Percentiles rank a stretch among this genome's conserved stretches.
These are phyloP conservation scores for Prunella fulvescens DNA, from an alignment of 2,113 vertebrate genomes.

Conservation along the genomic window DNA sequence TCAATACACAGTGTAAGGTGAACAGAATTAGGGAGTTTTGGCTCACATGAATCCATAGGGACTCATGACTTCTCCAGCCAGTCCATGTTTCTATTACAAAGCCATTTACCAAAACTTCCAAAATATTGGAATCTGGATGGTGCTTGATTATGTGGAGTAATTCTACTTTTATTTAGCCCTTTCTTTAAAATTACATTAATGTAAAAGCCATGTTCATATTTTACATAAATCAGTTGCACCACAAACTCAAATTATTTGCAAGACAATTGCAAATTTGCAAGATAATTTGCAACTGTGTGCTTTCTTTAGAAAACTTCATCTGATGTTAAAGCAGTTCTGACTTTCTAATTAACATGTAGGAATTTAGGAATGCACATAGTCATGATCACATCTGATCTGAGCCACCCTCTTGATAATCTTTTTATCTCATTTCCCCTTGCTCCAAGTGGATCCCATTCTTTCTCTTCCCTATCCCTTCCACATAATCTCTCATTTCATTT, in stretches of 20 bases:
- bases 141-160: background rate
- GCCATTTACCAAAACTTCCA: background rate
- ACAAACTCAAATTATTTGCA: background rate
- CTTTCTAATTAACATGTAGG: background rate
- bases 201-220: background rate
- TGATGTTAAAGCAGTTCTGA: background rate
- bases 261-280: background rate
- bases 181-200: constrained; percentile 6
- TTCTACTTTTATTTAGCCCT: background rate
- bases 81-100: background rate
- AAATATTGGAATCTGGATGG: background rate
- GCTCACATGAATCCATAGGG: background rate
- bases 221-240: background rate
- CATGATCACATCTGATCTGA: background rate
- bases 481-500: background rate
- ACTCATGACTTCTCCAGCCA: background rate
- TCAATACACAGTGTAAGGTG: background rate
- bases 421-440: background rate
- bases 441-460: background rate
- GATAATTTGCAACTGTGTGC: background rate
- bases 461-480: background rate
- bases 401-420: background rate
- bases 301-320: background rate
- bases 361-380: background rate
- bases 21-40: background rate